Evolutionary conservation across 2,113 vertebrate species (phyloP), one percentile per base, ranked within the genome.

Genomic region (Dromas ardeola): DNA sequence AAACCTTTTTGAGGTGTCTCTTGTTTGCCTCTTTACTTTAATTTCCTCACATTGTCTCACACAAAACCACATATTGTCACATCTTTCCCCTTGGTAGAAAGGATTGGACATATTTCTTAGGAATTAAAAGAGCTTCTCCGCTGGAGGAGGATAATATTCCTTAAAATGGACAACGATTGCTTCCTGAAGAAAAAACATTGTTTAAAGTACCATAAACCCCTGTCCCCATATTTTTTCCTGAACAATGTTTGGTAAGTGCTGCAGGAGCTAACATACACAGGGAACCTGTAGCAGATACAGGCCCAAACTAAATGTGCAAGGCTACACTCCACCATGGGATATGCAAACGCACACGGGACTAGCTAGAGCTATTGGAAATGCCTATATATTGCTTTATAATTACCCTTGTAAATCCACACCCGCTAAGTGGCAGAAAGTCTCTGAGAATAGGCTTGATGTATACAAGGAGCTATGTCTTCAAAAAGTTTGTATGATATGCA

Each of bases 171-270:
- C 6, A 65, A 23, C 6, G 76, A 56, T 42, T 56, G 3, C 5
- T 90, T 84, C 52, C 36, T 71, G 62, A 62, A 83, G 12, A 40
- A 38, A 76, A 76, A 70, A 4, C 4, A 3, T 18, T 4, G 2
- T 34, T 78, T 70, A 26, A 65, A 81, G 32, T 43, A 27, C 15
- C 32, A 47, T 42, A 53, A 84, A 79, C 19, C 47, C 42, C 3
- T 15, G 6, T 25, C 5, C 9, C 5, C 20, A 12, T 67, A 38
- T 74, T 73, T 59, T 63, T 34, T 18, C n/a, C 25, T 30, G 13
- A 76, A 18, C 26, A 27, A 12, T 0, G 0, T 34, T 86, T 55
- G 15, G 4, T 38, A 40, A 40, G 13, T 34, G 2, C 21, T 40
- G 47, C 6, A 12, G 55, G 34, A 69, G 36, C 36, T n/a, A 67